These are phyloP conservation scores for Drosophila nebulosa DNA, from an alignment of 1,140 invertebrate species.

Conservation along the genomic window DNA sequence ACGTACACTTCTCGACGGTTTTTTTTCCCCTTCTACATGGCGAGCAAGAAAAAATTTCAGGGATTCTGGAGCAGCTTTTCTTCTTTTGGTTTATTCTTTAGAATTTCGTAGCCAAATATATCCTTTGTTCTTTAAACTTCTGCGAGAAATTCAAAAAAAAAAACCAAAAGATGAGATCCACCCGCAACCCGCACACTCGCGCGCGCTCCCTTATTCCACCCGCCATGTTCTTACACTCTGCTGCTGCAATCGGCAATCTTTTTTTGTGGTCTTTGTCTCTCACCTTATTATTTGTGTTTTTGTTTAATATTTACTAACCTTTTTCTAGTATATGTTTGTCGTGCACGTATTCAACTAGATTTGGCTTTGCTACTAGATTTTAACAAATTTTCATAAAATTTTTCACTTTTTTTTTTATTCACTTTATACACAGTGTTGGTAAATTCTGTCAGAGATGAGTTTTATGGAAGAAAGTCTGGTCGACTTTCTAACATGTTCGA, in stretches of 20 bases:
- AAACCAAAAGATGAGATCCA: neutral
- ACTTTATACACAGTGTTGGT: neutral
- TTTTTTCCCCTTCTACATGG: neutral
- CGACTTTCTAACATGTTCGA: no score
- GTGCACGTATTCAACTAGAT: neutral
- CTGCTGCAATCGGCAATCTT: neutral
- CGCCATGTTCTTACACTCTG: neutral
- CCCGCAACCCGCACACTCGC: neutral
- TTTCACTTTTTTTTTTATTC: conserved; percentile 13
- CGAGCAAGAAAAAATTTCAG: neutral
- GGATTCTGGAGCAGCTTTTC: no score
- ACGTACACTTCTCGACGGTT: conserved; percentile 13
- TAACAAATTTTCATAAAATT: neutral
- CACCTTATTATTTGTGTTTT: neutral
- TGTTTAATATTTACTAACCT: neutral
- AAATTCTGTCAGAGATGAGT: neutral
- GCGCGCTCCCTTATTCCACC: neutral
- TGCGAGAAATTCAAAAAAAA: neutral
- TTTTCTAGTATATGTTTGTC: neutral
- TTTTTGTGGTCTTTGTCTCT: neutral
- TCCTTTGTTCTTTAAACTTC: neutral
- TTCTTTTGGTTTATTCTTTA: no score
- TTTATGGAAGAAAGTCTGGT: neutral
- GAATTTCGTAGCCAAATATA: no score
- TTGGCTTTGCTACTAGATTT: conserved; percentile 5